Conservation (phyloP, 2,888 invertebrate species). For the Aleiodes leptofemur region DNA sequence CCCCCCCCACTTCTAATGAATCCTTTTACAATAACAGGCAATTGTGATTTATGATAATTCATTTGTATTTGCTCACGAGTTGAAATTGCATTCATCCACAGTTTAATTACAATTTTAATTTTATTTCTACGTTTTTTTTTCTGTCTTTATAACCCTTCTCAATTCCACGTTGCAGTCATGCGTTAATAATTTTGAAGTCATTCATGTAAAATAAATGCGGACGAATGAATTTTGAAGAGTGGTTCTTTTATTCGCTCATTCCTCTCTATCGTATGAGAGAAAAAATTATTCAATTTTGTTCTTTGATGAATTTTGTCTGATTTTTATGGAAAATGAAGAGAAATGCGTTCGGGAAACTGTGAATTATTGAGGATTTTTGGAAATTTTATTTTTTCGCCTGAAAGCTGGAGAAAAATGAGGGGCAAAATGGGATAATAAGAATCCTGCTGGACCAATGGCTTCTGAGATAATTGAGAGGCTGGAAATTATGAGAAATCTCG, state of each 20-base stretch:
- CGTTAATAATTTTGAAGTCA: slow-evolving; percentile 19
- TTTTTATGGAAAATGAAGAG: too few species aligned
- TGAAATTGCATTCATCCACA: background rate
- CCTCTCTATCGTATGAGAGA: slow-evolving; percentile 41
- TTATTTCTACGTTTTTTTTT: background rate
- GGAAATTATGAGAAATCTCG: too few species aligned
- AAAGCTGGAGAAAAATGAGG: too few species aligned
- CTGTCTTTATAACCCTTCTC: slow-evolving; percentile 20
- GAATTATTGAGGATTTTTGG: too few species aligned
- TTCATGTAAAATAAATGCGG: slow-evolving; percentile 52
- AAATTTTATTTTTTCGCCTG: too few species aligned
- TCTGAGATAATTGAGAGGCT: too few species aligned
- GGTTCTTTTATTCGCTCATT: slow-evolving; percentile 53
- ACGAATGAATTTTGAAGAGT: slow-evolving; percentile 67
- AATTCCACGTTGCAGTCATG: slow-evolving; percentile 21
- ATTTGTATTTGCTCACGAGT: background rate
- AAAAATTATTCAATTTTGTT: slow-evolving; percentile 32
- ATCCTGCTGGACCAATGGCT: too few species aligned
- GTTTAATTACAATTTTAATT: slow-evolving; percentile 16
- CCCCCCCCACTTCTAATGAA: too few species aligned
- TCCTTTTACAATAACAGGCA: background rate
- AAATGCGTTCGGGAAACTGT: too few species aligned
- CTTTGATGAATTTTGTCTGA: too few species aligned
- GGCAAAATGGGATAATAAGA: too few species aligned
- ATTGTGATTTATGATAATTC: slow-evolving; percentile 9